Evolutionary conservation across 1,140 invertebrate species (phyloP).

Genomic region (Drosophila nannoptera): DNA sequence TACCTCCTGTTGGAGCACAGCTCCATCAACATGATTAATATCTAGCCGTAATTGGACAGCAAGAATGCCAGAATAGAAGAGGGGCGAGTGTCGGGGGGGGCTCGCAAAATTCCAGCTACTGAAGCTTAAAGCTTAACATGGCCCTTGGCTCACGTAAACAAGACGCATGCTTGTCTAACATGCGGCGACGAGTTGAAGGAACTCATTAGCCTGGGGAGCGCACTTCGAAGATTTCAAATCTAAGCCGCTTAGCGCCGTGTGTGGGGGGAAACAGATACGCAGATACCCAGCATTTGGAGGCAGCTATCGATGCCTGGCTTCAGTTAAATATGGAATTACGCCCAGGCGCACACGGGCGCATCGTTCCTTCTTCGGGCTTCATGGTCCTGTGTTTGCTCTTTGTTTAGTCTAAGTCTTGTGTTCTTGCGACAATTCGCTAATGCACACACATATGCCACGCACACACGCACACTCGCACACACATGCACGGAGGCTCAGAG

Average conservation of each 20-base stretch:
- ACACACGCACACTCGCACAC: neutral
- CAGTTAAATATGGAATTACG: constrained; percentile 39
- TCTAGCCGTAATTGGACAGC: too few species aligned
- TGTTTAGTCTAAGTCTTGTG: constrained; percentile 46
- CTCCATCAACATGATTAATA: too few species aligned
- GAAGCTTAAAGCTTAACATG: constrained; percentile 23
- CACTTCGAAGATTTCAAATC: constrained; percentile 56
- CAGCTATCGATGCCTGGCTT: constrained; percentile 39
- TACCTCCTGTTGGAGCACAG: too few species aligned
- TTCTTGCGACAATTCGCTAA: constrained; percentile 33
- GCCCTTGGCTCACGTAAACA: neutral
- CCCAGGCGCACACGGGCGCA: constrained; percentile 19
- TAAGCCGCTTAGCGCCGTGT: constrained; percentile 63
- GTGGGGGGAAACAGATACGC: constrained; percentile 31
- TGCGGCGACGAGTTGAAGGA: constrained; percentile 31
- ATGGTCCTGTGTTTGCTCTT: constrained; percentile 66
- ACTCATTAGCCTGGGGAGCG: constrained; percentile 49
- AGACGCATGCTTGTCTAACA: constrained; percentile 5
- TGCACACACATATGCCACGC: constrained; percentile 21
- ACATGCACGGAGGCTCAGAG: constrained; percentile 32
- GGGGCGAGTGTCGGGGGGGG: too few species aligned
- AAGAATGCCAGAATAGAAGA: too few species aligned
- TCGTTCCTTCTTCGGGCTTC: constrained; percentile 54
- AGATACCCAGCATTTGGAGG: constrained; percentile 16
- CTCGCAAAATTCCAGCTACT: neutral